Percentiles rank a stretch among this genome's conserved stretches.
Conservation (phyloP, 2,888 invertebrate species). For the Cheilosia grossa region DNA sequence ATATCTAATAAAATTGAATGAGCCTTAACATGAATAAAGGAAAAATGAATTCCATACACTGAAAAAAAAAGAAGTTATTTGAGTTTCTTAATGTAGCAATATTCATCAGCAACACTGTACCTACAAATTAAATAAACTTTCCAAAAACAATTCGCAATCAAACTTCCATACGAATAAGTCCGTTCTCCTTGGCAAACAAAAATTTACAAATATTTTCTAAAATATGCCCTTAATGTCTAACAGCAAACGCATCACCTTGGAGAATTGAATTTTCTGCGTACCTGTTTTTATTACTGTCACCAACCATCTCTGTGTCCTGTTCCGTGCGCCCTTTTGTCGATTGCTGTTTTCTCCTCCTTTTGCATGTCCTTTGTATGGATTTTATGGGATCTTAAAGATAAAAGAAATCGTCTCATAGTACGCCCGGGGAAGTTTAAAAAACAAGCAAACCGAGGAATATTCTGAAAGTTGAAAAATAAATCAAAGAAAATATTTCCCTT, state of each 20-base stretch:
- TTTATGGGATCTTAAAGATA: slow-evolving; percentile 34
- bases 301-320: neutral
- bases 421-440: slow-evolving; percentile 21
- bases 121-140: too few relatives aligned
- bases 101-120: too few relatives aligned
- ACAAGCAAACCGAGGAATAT: neutral
- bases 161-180: too few relatives aligned
- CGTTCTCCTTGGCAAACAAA: too few relatives aligned
- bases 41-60: too few relatives aligned
- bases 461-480: slow-evolving; percentile 1
- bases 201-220: too few relatives aligned
- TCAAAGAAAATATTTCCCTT: slow-evolving; percentile 2
- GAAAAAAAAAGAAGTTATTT: too few relatives aligned
- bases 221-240: too few relatives aligned
- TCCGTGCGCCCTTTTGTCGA: slow-evolving; percentile 17
- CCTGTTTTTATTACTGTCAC: neutral
- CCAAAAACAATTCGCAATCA: too few relatives aligned
- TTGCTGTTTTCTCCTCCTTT: slow-evolving; percentile 1
- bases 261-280: slow-evolving; percentile 22
- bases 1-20: too few relatives aligned
- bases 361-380: slow-evolving; percentile 37
- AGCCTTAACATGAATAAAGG: too few relatives aligned
- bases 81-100: too few relatives aligned
- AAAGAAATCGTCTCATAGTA: slow-evolving; percentile 1
- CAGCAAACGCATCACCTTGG: slow-evolving; percentile 30